These are phyloP conservation scores for human DNA, from an alignment of 2,113 vertebrate species.

Conservation along the genomic window DNA sequence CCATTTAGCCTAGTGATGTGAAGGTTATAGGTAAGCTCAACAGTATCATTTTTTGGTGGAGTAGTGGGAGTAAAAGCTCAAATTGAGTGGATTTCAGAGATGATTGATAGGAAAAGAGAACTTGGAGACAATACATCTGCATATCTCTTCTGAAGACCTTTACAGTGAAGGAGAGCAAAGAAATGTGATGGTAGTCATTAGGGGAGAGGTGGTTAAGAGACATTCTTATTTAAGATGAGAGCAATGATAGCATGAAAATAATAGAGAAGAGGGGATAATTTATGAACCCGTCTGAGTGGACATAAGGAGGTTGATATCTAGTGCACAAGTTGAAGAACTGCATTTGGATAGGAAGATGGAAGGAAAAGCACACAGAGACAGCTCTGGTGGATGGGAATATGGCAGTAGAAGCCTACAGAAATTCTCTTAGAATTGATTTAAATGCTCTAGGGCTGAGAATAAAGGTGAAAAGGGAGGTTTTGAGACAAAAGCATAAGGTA, in stretches of 20 bases:
- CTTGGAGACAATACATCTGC: not conserved
- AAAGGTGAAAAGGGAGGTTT: not conserved
- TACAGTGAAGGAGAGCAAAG: not conserved
- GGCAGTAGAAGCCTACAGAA: not conserved
- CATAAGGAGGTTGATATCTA: not conserved
- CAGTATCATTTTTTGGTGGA: not conserved
- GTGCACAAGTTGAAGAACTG: not conserved
- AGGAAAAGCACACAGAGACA: not conserved
- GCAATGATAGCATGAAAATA: not conserved
- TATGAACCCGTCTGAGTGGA: not conserved
- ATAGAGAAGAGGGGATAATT: not conserved
- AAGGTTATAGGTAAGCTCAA: not conserved
- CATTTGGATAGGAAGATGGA: not conserved
- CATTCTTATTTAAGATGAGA: not conserved
- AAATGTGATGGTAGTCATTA: not conserved
- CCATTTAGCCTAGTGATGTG: not conserved
- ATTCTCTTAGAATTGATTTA: not conserved
- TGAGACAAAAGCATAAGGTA: not conserved
- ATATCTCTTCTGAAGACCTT: not conserved
- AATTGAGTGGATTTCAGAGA: not conserved
- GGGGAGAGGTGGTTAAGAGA: not conserved
- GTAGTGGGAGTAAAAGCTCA: not conserved
- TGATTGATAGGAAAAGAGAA: not conserved
- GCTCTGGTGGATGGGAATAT: too few species aligned
- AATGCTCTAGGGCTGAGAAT: not conserved